These are phyloP conservation scores for Decapterus maruadsi DNA, from an alignment of 2,797 vertebrate species.

Conservation along the genomic window DNA sequence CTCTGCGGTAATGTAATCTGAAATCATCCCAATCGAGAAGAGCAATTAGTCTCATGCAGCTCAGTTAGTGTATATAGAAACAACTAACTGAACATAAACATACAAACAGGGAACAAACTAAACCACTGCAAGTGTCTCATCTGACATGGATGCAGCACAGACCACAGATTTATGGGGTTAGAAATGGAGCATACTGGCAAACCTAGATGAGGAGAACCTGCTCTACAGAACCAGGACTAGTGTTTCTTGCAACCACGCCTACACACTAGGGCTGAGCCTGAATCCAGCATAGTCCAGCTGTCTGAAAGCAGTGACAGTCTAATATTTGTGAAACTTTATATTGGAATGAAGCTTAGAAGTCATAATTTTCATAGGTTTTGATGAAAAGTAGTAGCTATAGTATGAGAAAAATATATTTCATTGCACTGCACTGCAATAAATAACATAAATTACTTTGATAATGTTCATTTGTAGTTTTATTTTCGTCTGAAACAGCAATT, in stretches of 20 bases:
- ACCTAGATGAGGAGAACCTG: background rate
- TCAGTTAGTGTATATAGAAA: background rate
- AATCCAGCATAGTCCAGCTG: no score
- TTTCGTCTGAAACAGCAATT: no score
- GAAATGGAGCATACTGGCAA: background rate
- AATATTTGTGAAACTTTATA: no score
- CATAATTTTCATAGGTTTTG: no score
- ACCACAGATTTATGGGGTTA: background rate
- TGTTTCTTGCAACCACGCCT: background rate
- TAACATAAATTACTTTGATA: no score
- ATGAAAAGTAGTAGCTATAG: no score
- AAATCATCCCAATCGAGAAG: conserved; percentile 2
- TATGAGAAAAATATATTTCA: no score
- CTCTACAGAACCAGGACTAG: background rate
- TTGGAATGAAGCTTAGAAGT: no score
- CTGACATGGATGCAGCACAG: background rate
- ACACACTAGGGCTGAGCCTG: background rate
- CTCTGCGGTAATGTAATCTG: conserved; percentile 3
- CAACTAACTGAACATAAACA: background rate
- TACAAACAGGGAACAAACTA: background rate
- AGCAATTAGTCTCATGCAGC: background rate
- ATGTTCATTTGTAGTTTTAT: no score
- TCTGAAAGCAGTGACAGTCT: no score
- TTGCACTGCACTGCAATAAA: no score
- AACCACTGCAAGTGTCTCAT: background rate